These are phyloP conservation scores for Glareola pratincola DNA, from an alignment of 2,113 vertebrate species.

Conservation along the genomic window DNA sequence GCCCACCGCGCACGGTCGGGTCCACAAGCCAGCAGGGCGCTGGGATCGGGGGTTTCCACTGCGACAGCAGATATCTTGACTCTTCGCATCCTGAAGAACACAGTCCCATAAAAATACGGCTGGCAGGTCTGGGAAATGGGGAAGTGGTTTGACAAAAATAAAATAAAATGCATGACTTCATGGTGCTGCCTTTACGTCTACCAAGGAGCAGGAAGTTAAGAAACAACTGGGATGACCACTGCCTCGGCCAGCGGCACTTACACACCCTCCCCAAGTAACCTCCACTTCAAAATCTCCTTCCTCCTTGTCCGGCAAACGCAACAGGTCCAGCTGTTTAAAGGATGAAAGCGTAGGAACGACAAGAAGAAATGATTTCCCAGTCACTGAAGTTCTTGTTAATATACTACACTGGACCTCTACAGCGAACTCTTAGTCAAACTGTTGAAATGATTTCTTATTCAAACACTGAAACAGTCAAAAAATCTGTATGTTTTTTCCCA, in stretches of 20 bases:
- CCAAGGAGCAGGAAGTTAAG: neutral
- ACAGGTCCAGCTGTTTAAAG: neutral
- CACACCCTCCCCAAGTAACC: neutral
- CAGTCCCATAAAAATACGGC: neutral
- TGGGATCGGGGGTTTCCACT: neutral
- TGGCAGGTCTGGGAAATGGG: neutral
- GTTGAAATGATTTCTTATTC: neutral
- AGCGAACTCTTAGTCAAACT: neutral
- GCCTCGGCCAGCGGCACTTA: neutral
- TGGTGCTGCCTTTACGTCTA: neutral
- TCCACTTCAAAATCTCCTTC: neutral
- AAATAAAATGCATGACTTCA: neutral
- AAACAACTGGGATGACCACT: neutral
- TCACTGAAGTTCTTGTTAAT: neutral
- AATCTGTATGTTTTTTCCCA: rapidly evolving
- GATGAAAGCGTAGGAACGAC: neutral
- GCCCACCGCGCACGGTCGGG: rapidly evolving
- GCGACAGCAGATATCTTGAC: neutral
- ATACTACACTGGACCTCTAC: neutral
- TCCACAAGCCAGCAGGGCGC: neutral
- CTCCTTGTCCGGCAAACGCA: neutral
- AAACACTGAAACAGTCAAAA: neutral
- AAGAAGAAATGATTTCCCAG: neutral
- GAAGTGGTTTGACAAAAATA: neutral
- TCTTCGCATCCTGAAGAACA: neutral